Percentiles rank a stretch among this genome's conserved stretches.
Evolutionary conservation across 2,797 vertebrate genomes (phyloP).

Genomic region (Alca torda): DNA sequence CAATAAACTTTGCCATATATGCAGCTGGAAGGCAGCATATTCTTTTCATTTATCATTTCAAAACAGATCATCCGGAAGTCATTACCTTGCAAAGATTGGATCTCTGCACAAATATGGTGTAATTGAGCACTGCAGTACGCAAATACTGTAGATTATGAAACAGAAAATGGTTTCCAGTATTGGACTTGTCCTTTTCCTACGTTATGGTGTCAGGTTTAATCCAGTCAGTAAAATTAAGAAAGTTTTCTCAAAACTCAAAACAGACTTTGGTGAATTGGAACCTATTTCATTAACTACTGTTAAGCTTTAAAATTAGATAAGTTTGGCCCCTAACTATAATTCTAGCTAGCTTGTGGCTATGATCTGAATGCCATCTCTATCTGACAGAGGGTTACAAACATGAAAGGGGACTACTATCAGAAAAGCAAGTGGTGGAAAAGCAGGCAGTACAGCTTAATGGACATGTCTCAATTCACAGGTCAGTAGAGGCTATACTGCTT

Average conservation of each 20-base stretch:
- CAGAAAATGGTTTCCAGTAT: conserved; percentile 31
- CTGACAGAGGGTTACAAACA: background rate
- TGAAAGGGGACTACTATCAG: background rate
- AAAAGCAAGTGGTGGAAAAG: background rate
- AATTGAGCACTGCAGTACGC: conserved; percentile 30
- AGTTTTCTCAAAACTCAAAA: background rate
- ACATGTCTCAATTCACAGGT: background rate
- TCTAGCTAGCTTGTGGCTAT: background rate
- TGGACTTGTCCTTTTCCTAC: background rate
- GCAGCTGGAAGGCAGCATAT: background rate
- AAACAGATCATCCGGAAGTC: conserved; percentile 59
- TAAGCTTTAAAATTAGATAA: background rate
- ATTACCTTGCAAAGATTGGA: conserved; percentile 37
- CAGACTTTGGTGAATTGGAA: background rate
- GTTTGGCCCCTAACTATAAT: background rate
- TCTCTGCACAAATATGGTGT: conserved; percentile 14
- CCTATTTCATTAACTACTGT: background rate
- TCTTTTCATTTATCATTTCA: conserved; percentile 57
- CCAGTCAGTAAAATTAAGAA: background rate
- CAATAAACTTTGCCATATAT: background rate
- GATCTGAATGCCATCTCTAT: background rate
- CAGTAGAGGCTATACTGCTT: background rate
- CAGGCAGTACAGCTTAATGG: background rate
- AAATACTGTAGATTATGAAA: conserved; percentile 59
- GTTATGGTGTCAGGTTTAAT: conserved; percentile 8